Conservation (phyloP, 2,113 vertebrate genomes). For the Phodopus roborovskii region DNA sequence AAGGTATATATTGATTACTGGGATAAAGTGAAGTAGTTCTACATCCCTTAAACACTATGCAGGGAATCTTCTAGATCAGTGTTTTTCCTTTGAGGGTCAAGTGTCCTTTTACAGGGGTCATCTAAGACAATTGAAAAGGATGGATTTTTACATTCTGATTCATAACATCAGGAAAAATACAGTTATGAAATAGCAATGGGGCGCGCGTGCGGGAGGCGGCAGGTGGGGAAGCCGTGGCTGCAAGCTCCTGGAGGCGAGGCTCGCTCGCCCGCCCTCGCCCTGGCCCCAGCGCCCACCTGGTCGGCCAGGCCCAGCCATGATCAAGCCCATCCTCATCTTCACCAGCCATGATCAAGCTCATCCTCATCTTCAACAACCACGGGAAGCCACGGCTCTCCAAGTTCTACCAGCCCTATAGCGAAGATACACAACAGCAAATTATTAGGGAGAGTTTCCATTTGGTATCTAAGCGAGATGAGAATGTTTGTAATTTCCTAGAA, state of each 20-base stretch:
- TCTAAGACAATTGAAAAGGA: background rate
- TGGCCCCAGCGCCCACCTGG: slow-evolving; percentile 40
- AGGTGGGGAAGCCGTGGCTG: slow-evolving; percentile 65
- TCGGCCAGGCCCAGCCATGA: slow-evolving; percentile 89
- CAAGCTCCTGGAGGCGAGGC: slow-evolving; percentile 30
- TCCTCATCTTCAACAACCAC: slow-evolving; percentile 99
- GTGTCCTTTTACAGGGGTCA: background rate
- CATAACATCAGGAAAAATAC: background rate
- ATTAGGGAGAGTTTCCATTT: no score
- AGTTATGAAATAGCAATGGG: background rate
- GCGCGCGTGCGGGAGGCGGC: slow-evolving; percentile 61
- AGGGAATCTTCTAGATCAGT: background rate
- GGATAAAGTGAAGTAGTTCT: background rate
- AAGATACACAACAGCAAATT: no score
- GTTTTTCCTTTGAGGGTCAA: no score
- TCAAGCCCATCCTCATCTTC: slow-evolving; percentile 99
- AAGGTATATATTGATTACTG: background rate
- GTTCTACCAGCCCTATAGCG: slow-evolving; percentile 99
- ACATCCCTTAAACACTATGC: background rate
- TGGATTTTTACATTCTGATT: background rate
- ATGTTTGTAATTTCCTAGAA: no score
- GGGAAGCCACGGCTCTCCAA: slow-evolving; percentile 98
- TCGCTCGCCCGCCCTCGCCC: slow-evolving; percentile 55
- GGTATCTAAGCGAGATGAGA: no score
- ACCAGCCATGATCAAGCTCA: no score